Evolutionary conservation across 2,113 vertebrate genomes (phyloP), one percentile per base, ranked within the genome.

Genomic region (Eulemur rufifrons): DNA sequence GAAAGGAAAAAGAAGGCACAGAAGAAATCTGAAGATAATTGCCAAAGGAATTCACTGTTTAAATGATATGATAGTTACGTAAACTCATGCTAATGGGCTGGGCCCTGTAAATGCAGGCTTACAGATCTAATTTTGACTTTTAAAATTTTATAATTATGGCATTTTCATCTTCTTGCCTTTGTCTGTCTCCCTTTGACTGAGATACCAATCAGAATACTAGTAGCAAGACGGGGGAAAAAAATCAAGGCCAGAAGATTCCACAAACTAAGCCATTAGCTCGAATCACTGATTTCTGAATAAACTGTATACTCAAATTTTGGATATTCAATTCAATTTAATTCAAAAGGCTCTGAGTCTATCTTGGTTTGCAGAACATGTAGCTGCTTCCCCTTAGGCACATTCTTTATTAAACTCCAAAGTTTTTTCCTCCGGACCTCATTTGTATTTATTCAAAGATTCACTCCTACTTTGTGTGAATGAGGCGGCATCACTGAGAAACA

Each of bases 301-400:
- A 76, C 5, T 78, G 5, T 59, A 47, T 29, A 83, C 45, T 77
- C 20, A 37, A n/a, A 86, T 45, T 92, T 66, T 73, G 74, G 94
- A 83, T 50, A 77, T 56, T 73, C n/a, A 54, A 90, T 80, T 74
- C 83, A 74, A 92, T 61, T 94, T 73, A 74, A 91, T 39, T 81
- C 69, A 90, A 39, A 92, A 78, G 37, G 9, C 5, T 95, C n/a
- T 80, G 20, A 64, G 27, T 61, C 63, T 76, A 25, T 50, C 17
- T 56, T 90, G 47, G 45, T 71, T 89, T 94, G 84, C 74, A 74
- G 84, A 92, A 78, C 78, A 78, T 34, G 7, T 12, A 85, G 32
- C 45, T 52, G 20, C 63, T 89, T 94, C 68, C 86, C 12, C 5
- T 14, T 66, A 29, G 69, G 45, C 17, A 90, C 10, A 45, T 77